These are phyloP conservation scores for Seriola aureovittata DNA, from an alignment of 2,113 vertebrate species.

Conservation along the genomic window DNA sequence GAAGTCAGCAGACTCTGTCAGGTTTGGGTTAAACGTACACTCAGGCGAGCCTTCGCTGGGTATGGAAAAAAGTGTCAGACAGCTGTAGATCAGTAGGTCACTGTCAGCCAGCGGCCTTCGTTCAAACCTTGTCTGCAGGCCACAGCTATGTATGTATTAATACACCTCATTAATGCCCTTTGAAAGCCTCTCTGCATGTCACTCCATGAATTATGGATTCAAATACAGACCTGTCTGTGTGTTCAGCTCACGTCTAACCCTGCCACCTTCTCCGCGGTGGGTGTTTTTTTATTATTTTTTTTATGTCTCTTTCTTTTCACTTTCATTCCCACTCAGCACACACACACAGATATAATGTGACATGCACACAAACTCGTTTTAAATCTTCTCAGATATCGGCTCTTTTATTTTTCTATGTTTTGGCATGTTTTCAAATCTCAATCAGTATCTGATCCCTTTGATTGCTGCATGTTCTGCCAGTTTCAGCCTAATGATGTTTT, in stretches of 20 bases:
- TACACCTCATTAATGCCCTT: conserved; percentile 74
- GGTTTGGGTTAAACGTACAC: conserved; percentile 3
- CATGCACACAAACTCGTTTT: conserved; percentile 2
- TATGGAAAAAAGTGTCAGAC: conserved; percentile 22
- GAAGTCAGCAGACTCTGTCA: neutral
- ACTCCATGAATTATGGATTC: conserved; percentile 71
- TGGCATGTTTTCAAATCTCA: conserved; percentile 11
- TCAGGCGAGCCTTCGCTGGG: neutral
- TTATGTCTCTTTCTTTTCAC: conserved; percentile 14
- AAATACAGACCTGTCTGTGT: conserved; percentile 46
- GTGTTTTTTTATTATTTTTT: neutral
- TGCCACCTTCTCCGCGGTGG: conserved; percentile 6
- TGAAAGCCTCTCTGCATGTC: conserved; percentile 69
- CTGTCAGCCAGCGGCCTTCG: conserved; percentile 12
- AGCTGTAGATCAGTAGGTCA: conserved; percentile 60
- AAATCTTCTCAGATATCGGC: neutral
- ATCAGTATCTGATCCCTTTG: conserved; percentile 18
- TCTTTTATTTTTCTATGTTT: neutral
- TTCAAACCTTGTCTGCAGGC: conserved; percentile 26
- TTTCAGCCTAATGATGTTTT: conserved; percentile 20
- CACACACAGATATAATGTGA: neutral
- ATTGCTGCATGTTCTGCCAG: neutral
- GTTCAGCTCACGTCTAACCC: conserved; percentile 39
- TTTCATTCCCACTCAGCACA: neutral
- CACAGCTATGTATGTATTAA: conserved; percentile 36